Evolutionary conservation across 1,140 invertebrate genomes (phyloP).

Genomic region (Phymorhynchus buccinoides): DNA sequence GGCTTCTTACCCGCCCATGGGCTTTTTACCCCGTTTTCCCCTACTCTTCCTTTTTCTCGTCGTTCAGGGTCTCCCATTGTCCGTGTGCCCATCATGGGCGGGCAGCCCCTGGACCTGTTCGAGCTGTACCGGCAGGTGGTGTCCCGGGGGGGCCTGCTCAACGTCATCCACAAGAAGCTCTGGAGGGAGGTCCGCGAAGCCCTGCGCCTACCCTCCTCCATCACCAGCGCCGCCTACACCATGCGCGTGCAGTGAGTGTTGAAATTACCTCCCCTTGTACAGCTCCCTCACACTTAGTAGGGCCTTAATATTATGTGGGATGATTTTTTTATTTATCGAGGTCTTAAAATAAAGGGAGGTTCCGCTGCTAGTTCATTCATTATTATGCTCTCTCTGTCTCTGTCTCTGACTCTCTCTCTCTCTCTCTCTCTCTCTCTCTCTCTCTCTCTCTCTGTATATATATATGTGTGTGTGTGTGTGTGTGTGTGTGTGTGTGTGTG

Average conservation of each 20-base stretch:
- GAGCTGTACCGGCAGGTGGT: not conserved
- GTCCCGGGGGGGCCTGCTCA: not conserved
- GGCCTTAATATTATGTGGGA: no score
- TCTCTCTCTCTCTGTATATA: not conserved
- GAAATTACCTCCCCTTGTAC: no score
- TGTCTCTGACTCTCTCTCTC: not conserved
- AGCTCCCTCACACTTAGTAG: not conserved
- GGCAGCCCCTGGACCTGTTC: not conserved
- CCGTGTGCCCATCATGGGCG: not conserved
- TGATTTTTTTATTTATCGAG: no score
- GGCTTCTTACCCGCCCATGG: not conserved
- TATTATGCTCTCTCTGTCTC: not conserved
- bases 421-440: conserved; percentile 8
- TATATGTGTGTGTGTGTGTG: not conserved
- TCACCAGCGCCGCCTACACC: not conserved
- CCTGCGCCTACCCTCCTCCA: not conserved
- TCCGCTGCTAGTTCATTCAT: no score
- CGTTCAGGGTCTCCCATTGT: not conserved
- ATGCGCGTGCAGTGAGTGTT: not conserved
- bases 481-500: no score
- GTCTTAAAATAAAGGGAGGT: no score
- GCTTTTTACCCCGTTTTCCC: not conserved
- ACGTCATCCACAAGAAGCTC: not conserved
- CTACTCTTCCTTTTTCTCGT: not conserved
- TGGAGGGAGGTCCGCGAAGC: not conserved